phyloP scores from a whole-genome alignment of 1,140 invertebrate species.

The Drosophila tsacasi region DNA sequence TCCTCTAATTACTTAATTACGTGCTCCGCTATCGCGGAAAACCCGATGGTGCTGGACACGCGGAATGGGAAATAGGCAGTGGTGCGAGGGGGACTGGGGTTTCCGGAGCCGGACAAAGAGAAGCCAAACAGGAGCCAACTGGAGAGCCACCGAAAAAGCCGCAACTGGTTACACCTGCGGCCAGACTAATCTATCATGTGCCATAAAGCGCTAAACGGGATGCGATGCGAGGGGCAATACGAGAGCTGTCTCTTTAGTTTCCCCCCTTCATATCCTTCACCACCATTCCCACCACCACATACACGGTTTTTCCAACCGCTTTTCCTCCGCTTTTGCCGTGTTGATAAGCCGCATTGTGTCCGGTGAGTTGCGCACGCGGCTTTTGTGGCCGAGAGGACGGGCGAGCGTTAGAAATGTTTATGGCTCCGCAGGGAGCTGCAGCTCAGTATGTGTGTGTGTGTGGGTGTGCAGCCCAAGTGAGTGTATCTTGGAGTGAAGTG shows the following conservation, averaged over 20 bases:
- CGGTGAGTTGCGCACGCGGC: constrained; percentile 78
- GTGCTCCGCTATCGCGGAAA: constrained; percentile 37
- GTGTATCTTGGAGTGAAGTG: constrained; percentile 12
- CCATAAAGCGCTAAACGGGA: constrained; percentile 69
- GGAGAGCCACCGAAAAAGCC: constrained; percentile 58
- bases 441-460: constrained; percentile 3
- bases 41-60: constrained; percentile 13
- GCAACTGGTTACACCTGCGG: constrained; percentile 68
- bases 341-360: constrained; percentile 82
- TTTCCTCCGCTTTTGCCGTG: constrained; percentile 40
- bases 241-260: constrained; percentile 36
- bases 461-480: constrained; percentile 1
- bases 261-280: constrained; percentile 6
- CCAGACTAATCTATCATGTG: constrained; percentile 81
- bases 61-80: constrained; percentile 1
- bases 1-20: constrained; percentile 63
- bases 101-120: constrained; percentile 29
- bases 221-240: constrained; percentile 6
- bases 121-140: constrained; percentile 22
- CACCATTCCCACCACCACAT: neutral
- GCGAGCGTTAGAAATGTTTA: constrained; percentile 63
- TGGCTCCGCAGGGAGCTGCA: constrained; percentile 57
- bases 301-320: constrained; percentile 3
- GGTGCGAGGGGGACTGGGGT: neutral
- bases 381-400: constrained; percentile 59